Conservation (phyloP, 2,888 invertebrate species). For the Asteroscopus sphinx region DNA sequence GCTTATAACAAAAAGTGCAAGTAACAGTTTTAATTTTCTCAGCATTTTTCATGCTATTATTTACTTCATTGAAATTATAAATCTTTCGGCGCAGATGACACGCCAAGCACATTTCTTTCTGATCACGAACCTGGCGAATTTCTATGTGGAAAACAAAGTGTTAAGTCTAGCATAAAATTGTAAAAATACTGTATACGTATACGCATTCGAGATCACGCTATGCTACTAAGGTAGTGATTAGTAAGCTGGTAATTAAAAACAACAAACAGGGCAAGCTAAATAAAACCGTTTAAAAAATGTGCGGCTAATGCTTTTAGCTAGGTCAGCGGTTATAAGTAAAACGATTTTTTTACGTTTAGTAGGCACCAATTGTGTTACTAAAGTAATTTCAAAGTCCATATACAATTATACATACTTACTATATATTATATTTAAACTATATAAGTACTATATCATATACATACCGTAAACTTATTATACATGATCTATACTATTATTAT, state of each 20-base stretch:
- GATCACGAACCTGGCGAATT: neutral
- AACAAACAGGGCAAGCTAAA: no score
- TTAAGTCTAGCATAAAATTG: conserved; percentile 6
- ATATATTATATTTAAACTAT: no score
- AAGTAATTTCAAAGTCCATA: conserved; percentile 32
- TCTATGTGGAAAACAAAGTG: neutral
- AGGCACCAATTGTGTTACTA: conserved; percentile 19
- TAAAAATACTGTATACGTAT: neutral
- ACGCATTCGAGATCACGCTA: conserved; percentile 10
- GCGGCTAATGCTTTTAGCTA: conserved; percentile 20
- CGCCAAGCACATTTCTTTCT: neutral
- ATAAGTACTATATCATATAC: no score
- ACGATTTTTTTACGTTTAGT: conserved; percentile 6
- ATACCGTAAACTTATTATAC: no score
- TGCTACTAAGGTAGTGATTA: conserved; percentile 1
- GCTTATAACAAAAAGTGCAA: conserved; percentile 27
- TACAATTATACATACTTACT: no score
- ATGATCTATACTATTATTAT: no score
- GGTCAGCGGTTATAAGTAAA: conserved; percentile 22
- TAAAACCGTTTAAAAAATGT: no score
- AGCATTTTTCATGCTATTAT: conserved; percentile 12
- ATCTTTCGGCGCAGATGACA: neutral
- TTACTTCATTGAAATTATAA: conserved; percentile 2
- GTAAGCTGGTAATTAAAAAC: conserved; percentile 9
- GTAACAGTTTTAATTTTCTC: conserved; percentile 21